Base-by-base conservation (phyloP, 1,140 invertebrate species). In the Ganaspis sp. region DNA sequence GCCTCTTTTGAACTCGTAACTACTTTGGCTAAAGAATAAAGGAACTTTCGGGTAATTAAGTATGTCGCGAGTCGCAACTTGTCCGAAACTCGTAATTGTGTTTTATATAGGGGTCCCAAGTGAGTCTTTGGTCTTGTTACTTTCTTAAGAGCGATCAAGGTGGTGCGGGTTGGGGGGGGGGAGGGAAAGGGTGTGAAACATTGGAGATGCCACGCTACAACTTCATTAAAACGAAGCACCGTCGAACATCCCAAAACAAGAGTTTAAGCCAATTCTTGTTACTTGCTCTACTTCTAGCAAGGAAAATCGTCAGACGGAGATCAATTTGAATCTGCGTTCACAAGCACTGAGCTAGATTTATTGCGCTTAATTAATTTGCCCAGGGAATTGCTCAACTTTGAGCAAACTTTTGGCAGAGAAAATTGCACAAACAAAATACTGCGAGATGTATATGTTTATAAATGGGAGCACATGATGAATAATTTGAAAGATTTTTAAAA, bases 41-140 rank as follows among this genome's bases (percentile, higher is more conserved):
- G 23, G 12, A 64, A 64, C 58, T 64, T 17, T 64, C 23, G n/a
- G 58, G 15, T 64, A 64, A 64, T 64, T 64, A 64, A 64, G 58
- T 64, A 64, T 64, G 58, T 64, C 26, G 58, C 58, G 15, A 29
- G 21, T 64, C 58, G 1, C 4, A 64, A 64, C 58, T 64, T 64
- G 58, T 64, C 58, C 23, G 23, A 64, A 64, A 64, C 58, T 64
- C 58, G 58, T 64, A 64, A 64, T 64, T 64, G 58, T 64, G 58
- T 64, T 64, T 64, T 64, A 64, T 64, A 64, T 29, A 64, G 58
- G 4, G 58, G 26, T 64, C 58, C 26, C 58, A 5, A 26, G 26
- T 64, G 26, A 29, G 58, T 34, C 23, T 64, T 64, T 29, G 11
- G 26, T 26, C 58, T 34, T n/a, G 58, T 64, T 64, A 64, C 26